Evolutionary conservation across 2,113 vertebrate species (phyloP).

Genomic region (Paradisaea rubra): DNA sequence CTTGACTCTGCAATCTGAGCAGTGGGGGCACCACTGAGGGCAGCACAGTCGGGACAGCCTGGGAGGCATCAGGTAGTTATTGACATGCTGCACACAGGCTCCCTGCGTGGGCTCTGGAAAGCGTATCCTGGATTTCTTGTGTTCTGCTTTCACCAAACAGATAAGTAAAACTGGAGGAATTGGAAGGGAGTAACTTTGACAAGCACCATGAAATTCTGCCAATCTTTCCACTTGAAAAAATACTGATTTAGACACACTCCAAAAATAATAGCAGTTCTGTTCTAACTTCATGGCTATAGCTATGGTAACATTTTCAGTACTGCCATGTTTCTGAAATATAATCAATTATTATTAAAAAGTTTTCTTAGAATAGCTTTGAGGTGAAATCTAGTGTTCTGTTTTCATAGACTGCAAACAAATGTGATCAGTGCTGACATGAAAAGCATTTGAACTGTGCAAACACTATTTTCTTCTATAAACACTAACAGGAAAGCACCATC

Average conservation of each 20-base stretch:
- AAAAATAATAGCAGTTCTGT: not conserved
- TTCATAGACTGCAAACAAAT: not conserved
- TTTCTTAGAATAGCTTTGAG: not conserved
- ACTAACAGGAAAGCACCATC: not conserved
- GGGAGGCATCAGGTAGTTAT: not conserved
- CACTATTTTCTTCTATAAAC: not conserved
- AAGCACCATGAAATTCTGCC: not conserved
- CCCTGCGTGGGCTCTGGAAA: not conserved
- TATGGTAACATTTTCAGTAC: not conserved
- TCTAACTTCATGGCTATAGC: not conserved
- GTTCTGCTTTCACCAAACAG: not conserved
- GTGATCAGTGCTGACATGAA: not conserved
- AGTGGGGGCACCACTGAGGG: not conserved
- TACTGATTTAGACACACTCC: not conserved
- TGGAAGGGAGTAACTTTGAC: not conserved
- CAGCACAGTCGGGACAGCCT: rapidly evolving
- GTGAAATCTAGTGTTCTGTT: not conserved
- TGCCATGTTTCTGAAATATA: not conserved
- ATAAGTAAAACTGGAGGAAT: not conserved
- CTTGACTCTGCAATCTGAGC: not conserved
- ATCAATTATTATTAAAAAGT: not conserved
- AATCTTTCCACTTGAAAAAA: not conserved
- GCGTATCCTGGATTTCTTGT: not conserved
- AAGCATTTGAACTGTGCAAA: conserved; percentile 1
- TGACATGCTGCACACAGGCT: not conserved